Evolutionary conservation across 2,888 invertebrate species (phyloP), one percentile per base, ranked within the genome.

Genomic region (Lithophane socia): DNA sequence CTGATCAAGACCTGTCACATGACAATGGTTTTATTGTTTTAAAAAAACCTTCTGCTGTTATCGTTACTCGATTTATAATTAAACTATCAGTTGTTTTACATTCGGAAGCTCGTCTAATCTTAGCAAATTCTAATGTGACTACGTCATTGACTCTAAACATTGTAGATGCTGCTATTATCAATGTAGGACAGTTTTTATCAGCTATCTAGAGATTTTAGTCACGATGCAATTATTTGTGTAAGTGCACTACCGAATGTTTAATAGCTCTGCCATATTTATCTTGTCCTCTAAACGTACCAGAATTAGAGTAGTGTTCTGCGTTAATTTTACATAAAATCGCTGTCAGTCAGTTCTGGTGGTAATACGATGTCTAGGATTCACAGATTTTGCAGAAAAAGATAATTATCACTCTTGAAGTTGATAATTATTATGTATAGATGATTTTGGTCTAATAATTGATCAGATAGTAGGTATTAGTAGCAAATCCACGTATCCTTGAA

Each of bases 171-270:
- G 65, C 12, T 63, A 42, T 42, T 44, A 61, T 70, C 47, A 75
- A 72, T 37, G 21, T 47, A 66, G 72, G 44, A 13, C 42, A 66
- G 49, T 65, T 73, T 74, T 71, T 72, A 54, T 74, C 47, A 70
- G 73, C 54, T 60, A 73, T 75, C 47, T 61, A 42, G 67, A 75
- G 52, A 80, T 67, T 86, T 64, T 21, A 63, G 66, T 79, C 86
- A 83, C 84, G 86, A 75, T 0, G 74, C 29, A 80, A 77, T 80
- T 84, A 84, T 76, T 85, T 61, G 61, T 71, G 47, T 85, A 70
- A 81, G 73, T 83, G 83, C 79, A 74, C 44, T 72, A 79, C 79
- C 56, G 65, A 68, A 69, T 66, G 76, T 77, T 73, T 67, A 68
- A 68, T 83, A 73, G 54, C 7, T 67, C 67, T 73, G 64, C 21